A percentile compares a stretch with the other conserved stretches of the same genome.
phyloP scores from a whole-genome alignment of 2,113 vertebrate genomes.

The Oryzias melastigma region DNA sequence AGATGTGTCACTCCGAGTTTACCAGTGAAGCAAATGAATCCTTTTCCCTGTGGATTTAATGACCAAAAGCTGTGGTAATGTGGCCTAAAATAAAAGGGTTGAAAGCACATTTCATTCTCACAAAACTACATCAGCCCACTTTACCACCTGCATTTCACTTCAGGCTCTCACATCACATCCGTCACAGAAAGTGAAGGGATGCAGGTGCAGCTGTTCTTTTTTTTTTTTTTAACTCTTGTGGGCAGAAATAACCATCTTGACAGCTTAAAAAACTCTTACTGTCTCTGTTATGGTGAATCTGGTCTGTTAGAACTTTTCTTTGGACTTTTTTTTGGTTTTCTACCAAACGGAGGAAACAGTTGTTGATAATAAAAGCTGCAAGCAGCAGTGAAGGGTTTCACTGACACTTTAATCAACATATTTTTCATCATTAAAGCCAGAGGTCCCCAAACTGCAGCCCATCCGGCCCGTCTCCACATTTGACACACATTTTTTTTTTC shows the following conservation, averaged over 20 bases:
- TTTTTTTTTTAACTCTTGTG: slow-evolving; percentile 51
- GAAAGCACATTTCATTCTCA: slow-evolving; percentile 22
- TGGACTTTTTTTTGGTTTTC: slow-evolving; percentile 6
- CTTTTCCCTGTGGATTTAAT: slow-evolving; percentile 4
- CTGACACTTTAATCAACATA: no score
- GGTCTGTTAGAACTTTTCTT: slow-evolving; percentile 34
- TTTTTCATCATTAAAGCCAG: no score
- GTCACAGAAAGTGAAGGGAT: slow-evolving; percentile 54
- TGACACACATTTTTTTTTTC: no score
- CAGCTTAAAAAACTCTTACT: slow-evolving; percentile 42
- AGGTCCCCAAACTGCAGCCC: no score
- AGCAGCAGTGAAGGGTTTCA: no score
- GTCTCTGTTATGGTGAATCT: slow-evolving; percentile 43
- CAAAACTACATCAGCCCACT: slow-evolving; percentile 34
- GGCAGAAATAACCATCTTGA: slow-evolving; percentile 54
- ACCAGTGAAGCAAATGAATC: slow-evolving; percentile 5
- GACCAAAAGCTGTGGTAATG: slow-evolving; percentile 34
- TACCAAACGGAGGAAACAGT: neutral
- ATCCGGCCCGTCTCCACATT: no score
- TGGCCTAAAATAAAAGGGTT: slow-evolving; percentile 22
- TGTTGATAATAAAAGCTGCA: neutral
- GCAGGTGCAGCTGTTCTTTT: slow-evolving; percentile 63
- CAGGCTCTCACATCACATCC: slow-evolving; percentile 41
- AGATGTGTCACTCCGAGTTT: neutral
- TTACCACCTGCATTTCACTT: slow-evolving; percentile 55